Conservation (phyloP, 1,140 invertebrate species). For the Caenorhabditis remanei region DNA sequence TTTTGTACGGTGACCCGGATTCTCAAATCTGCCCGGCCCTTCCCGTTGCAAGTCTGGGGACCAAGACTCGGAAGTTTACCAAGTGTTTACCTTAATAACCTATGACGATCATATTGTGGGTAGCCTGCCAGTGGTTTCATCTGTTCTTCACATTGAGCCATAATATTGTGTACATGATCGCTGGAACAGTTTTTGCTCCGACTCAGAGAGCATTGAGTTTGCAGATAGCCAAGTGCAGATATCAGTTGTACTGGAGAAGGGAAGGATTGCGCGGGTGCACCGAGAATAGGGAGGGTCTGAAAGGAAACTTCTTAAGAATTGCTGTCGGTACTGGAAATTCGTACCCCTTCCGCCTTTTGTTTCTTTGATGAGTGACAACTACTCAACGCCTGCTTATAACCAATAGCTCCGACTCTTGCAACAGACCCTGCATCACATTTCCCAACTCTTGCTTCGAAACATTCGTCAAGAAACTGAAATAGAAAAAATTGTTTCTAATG, state of each 20-base stretch:
- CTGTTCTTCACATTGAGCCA: slow-evolving; percentile 59
- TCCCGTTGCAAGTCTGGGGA: too few species aligned
- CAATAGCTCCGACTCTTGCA: slow-evolving; percentile 41
- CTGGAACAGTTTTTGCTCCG: slow-evolving; percentile 59
- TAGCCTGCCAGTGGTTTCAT: slow-evolving; percentile 57
- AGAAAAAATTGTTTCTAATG: neutral
- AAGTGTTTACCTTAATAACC: slow-evolving; percentile 52
- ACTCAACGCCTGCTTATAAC: slow-evolving; percentile 40
- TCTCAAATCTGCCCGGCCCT: too few species aligned
- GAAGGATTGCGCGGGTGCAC: slow-evolving; percentile 15
- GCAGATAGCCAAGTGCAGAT: slow-evolving; percentile 54
- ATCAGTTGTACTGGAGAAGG: slow-evolving; percentile 7
- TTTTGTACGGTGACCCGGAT: neutral
- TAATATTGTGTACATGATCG: slow-evolving; percentile 62
- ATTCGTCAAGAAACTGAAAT: slow-evolving; percentile 63
- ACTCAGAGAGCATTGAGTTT: slow-evolving; percentile 59
- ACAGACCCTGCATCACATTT: slow-evolving; percentile 54
- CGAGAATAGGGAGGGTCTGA: slow-evolving; percentile 41
- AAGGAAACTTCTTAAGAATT: neutral
- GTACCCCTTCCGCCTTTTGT: slow-evolving; percentile 56
- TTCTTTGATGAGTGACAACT: slow-evolving; percentile 52
- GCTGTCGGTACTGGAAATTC: neutral
- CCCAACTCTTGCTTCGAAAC: slow-evolving; percentile 58
- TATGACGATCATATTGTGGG: slow-evolving; percentile 56
- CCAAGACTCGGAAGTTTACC: too few species aligned